phyloP scores from a whole-genome alignment of 2,888 invertebrate species.

The Cremastinae sp. region DNA sequence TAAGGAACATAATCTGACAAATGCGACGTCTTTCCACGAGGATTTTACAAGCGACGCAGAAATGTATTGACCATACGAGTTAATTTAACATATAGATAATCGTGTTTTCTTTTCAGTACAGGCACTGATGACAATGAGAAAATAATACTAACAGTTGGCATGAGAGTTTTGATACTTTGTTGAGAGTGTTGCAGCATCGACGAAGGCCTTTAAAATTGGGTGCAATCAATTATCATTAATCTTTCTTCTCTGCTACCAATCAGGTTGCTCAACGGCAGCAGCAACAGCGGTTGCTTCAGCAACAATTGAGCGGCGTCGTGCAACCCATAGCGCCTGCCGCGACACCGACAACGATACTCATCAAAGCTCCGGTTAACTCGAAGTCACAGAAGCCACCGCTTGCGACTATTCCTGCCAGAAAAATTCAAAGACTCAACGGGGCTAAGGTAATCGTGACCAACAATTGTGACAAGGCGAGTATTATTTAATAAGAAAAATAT shows the following conservation, averaged over 20 bases:
- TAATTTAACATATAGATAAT: constrained; percentile 23
- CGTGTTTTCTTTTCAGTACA: constrained; percentile 49
- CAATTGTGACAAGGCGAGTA: constrained; percentile 78
- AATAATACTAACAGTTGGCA: constrained; percentile 60
- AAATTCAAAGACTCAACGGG: constrained; percentile 79
- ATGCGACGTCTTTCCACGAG: too few species aligned
- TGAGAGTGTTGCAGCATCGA: constrained; percentile 20
- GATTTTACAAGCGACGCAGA: not conserved
- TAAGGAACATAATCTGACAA: too few species aligned
- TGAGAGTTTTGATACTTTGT: constrained; percentile 30
- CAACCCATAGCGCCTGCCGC: constrained; percentile 73
- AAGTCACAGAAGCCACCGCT: constrained; percentile 76
- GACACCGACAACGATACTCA: constrained; percentile 71
- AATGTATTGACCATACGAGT: not conserved
- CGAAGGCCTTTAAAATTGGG: not conserved
- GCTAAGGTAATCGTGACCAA: constrained; percentile 78
- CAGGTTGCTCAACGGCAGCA: constrained; percentile 87
- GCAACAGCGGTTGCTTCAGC: constrained; percentile 83
- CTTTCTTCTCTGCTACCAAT: constrained; percentile 31
- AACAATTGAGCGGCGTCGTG: constrained; percentile 79
- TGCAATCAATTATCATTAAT: constrained; percentile 20
- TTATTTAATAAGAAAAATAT: not conserved
- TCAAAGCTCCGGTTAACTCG: constrained; percentile 74
- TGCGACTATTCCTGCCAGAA: constrained; percentile 76
- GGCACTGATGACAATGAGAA: constrained; percentile 60